phyloP scores from a whole-genome alignment of 2,797 vertebrate species.

The Rachycentron canadum region DNA sequence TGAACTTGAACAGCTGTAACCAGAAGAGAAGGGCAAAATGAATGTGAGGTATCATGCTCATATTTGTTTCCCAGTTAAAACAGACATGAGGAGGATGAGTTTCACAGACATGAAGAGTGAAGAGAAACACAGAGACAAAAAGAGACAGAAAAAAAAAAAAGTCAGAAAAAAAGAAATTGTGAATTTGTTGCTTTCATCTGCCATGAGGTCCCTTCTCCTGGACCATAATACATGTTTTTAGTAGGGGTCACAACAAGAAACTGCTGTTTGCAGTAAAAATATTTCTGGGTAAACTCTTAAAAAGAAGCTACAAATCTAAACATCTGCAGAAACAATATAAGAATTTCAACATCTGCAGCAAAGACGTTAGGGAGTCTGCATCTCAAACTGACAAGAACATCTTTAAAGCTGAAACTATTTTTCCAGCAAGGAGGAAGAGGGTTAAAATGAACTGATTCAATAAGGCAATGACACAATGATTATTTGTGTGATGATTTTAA shows the following conservation, averaged over 20 bases:
- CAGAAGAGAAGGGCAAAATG: not conserved
- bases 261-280: conserved; percentile 26
- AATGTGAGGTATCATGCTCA: not conserved
- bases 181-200: conserved; percentile 17
- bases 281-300: conserved; percentile 36
- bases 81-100: conserved; percentile 20
- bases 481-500: not conserved
- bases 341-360: conserved; percentile 43
- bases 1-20: conserved; percentile 14
- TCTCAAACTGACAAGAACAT: conserved; percentile 61
- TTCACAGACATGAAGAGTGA: conserved; percentile 15
- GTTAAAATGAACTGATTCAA: conserved; percentile 15
- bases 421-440: not conserved
- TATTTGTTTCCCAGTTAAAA: not conserved
- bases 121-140: conserved; percentile 4
- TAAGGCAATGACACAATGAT: not conserved
- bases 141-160: conserved; percentile 13
- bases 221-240: conserved; percentile 33
- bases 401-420: conserved; percentile 34
- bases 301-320: conserved; percentile 44
- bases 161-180: not conserved
- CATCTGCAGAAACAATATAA: conserved; percentile 62
- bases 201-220: conserved; percentile 19
- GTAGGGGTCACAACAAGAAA: conserved; percentile 10
- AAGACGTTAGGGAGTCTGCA: conserved; percentile 31